Base-by-base conservation (phyloP, 1,140 invertebrate genomes). In the Macrocentrus cingulum region DNA sequence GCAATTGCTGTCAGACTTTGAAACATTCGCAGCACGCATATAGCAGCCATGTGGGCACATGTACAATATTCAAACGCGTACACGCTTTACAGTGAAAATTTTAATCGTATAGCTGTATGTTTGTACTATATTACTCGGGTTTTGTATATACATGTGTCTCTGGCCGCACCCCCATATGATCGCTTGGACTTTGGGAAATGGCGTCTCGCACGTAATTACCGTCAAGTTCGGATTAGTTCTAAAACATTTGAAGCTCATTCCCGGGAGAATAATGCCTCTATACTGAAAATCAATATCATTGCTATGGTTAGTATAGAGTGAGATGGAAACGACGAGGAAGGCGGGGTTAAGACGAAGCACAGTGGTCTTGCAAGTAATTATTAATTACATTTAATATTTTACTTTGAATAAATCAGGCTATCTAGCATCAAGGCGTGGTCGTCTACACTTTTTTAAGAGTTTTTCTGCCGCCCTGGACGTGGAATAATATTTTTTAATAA, bases 181-280 rank as follows among this genome's bases (percentile, higher is more conserved):
- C 18, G n/a, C 16, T 19, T 49, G 44, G 44, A 56, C 54, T 37
- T 39, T 20, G n/a, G 44, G 37, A 56, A 56, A 48, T 56, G 54
- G 41, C 54, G 11, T 56, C 34, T 37, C 45, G 6, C n/a, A 48
- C 34, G 44, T 48, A 56, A 56, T 56, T 56, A 48, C 44, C n/a
- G 44, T 36, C 44, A 37, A 48, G 42, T 56, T 56, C 49, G 54
- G 49, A 56, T 56, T 56, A 56, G 54, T 56, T 56, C 29, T 56
- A 13, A 34, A 56, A 56, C 54, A 56, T 56, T 56, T 48, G 53
- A 8, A 11, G 41, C 41, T 41, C 50, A 23, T 39, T 32, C 44
- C 20, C 25, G 16, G 9, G 13, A n/a, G 32, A 51, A 36, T 51
- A 54, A 32, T n/a, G 52, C 8, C 36, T 54, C 44, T 15, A 23